Base-by-base conservation (phyloP, 23 tunicate genomes). In the Styela clava region DNA sequence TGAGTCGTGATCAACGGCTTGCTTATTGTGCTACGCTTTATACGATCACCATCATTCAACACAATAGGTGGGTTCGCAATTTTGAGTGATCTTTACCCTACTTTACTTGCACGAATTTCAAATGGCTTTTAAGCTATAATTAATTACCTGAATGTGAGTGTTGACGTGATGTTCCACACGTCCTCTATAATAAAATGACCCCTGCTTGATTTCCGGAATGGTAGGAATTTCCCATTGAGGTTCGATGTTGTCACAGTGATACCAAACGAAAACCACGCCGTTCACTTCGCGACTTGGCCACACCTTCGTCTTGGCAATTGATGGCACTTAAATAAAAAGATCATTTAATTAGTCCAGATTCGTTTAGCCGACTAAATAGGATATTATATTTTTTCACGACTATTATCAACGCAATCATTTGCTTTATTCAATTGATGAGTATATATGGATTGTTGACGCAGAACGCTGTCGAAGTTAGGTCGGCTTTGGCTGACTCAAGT, bases 71-170 rank as follows among this genome's bases (percentile, higher is more conserved):
- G n/a, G n/a, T n/a, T n/a, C n/a, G n/a, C n/a, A n/a, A n/a, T n/a
- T n/a, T n/a, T n/a, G n/a, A n/a, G n/a, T n/a, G n/a, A n/a, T n/a
- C n/a, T n/a, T n/a, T n/a, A n/a, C n/a, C n/a, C n/a, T n/a, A n/a
- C n/a, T n/a, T n/a, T n/a, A n/a, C n/a, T n/a, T n/a, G n/a, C n/a
- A n/a, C n/a, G n/a, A n/a, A n/a, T n/a, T n/a, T n/a, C n/a, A n/a
- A n/a, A n/a, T n/a, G n/a, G n/a, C n/a, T n/a, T n/a, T n/a, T n/a
- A n/a, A n/a, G n/a, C n/a, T n/a, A n/a, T n/a, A n/a, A n/a, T n/a
- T n/a, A n/a, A n/a, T 61, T 35, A 90, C 96, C 86, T 90, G 96
- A 64, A 90, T 85, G 34, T 90, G 96, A 31, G 96, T 85, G 62
- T 90, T 90, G 78, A 68, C 80, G 74, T 90, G 96, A 33, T 90